phyloP scores from a whole-genome alignment of 2,797 vertebrate genomes.

The Molossus molossus region DNA sequence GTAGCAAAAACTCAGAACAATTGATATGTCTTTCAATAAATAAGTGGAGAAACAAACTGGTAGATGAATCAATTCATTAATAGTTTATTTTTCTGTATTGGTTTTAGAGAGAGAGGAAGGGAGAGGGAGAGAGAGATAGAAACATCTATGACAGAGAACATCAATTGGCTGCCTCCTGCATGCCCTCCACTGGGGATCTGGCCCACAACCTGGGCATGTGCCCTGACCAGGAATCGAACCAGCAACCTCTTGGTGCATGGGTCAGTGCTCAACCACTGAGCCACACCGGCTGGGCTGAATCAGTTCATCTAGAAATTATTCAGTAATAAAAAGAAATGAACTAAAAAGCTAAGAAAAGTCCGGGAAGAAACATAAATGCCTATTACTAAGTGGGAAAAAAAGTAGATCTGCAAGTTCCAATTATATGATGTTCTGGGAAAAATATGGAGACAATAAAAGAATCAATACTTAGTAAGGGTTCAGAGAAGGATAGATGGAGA shows the following conservation, averaged over 20 bases:
- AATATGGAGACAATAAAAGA: neutral
- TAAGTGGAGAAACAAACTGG: neutral
- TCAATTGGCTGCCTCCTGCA: too few species aligned
- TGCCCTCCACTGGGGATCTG: too few species aligned
- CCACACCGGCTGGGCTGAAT: neutral
- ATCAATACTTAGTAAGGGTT: neutral
- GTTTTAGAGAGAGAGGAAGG: too few species aligned
- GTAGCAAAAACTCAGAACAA: neutral
- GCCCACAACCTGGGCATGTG: too few species aligned
- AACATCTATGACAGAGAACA: too few species aligned
- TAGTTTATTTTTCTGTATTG: neutral
- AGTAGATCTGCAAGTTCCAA: neutral
- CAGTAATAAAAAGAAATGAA: neutral
- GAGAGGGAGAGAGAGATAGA: too few species aligned
- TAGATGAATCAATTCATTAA: neutral
- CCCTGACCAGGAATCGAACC: too few species aligned
- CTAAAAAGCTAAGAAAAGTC: neutral
- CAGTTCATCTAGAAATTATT: neutral
- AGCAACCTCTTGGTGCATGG: too few species aligned
- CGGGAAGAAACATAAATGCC: neutral
- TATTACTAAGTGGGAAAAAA: neutral
- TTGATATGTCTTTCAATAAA: neutral
- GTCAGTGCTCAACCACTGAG: too few species aligned
- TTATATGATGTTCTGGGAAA: neutral
- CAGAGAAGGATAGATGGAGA: neutral